Conservation (phyloP, 2,797 vertebrate genomes). For the Gallinago nigripennis region DNA sequence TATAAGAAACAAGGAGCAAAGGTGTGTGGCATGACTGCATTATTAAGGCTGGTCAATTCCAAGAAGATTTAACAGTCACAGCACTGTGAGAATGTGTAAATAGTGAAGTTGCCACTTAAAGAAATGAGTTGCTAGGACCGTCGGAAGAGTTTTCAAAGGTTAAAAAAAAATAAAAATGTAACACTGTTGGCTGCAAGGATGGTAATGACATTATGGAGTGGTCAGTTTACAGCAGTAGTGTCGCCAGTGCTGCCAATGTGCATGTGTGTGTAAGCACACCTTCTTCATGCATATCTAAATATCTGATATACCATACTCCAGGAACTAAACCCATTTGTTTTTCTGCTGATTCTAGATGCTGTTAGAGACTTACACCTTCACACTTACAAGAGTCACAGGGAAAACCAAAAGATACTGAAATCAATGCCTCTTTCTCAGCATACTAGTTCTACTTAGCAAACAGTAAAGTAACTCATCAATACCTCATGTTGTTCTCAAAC, state of each 20-base stretch:
- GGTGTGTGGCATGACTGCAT: background rate
- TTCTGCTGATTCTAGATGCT: background rate
- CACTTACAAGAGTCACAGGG: background rate
- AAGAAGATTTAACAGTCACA: background rate
- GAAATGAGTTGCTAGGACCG: background rate
- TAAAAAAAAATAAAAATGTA: too few species aligned
- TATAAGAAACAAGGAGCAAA: background rate
- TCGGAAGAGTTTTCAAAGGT: background rate
- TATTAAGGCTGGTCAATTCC: background rate
- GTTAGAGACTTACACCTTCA: background rate
- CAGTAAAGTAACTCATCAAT: background rate
- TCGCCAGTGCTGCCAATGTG: background rate
- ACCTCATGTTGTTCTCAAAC: background rate
- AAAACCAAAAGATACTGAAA: background rate
- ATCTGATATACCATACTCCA: background rate
- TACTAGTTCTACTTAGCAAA: background rate
- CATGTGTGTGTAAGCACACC: fast-evolving
- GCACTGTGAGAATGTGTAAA: background rate
- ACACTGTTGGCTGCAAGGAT: background rate
- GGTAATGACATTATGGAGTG: background rate
- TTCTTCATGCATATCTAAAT: background rate
- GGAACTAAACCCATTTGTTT: background rate
- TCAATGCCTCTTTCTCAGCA: background rate
- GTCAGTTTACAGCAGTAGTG: background rate
- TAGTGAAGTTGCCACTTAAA: background rate